These are phyloP conservation scores for Melipona beecheii DNA, from an alignment of 2,888 invertebrate genomes.

Conservation along the genomic window DNA sequence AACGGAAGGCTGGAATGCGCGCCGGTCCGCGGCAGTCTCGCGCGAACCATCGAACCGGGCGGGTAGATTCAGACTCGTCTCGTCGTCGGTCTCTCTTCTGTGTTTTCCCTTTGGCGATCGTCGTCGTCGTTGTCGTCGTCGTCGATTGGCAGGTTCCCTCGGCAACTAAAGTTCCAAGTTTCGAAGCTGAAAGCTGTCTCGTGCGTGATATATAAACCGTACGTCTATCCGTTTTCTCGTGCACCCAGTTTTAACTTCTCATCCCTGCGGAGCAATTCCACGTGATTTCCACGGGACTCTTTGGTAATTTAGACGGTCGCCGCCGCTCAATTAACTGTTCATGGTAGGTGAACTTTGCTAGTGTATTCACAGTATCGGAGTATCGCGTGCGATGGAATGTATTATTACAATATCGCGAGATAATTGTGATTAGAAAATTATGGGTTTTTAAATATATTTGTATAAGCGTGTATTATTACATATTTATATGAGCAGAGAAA, in stretches of 20 bases:
- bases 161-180: not conserved
- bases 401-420: too few species aligned
- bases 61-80: slow-evolving; percentile 47
- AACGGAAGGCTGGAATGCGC: slow-evolving; percentile 60
- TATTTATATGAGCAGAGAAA: too few species aligned
- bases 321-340: not conserved
- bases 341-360: slow-evolving; percentile 37
- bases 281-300: not conserved
- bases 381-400: not conserved
- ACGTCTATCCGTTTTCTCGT: not conserved
- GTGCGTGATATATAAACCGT: not conserved
- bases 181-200: not conserved
- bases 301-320: too few species aligned
- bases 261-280: not conserved
- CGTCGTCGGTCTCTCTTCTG: slow-evolving; percentile 4
- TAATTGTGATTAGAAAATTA: too few species aligned
- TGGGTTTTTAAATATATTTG: too few species aligned
- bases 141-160: not conserved
- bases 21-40: slow-evolving; percentile 69
- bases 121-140: not conserved
- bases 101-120: slow-evolving; percentile 13
- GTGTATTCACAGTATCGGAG: not conserved
- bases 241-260: not conserved
- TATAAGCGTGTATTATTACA: too few species aligned
- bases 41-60: slow-evolving; percentile 67